phyloP scores from a whole-genome alignment of 2,888 invertebrate genomes.

The Helobdella robusta region DNA sequence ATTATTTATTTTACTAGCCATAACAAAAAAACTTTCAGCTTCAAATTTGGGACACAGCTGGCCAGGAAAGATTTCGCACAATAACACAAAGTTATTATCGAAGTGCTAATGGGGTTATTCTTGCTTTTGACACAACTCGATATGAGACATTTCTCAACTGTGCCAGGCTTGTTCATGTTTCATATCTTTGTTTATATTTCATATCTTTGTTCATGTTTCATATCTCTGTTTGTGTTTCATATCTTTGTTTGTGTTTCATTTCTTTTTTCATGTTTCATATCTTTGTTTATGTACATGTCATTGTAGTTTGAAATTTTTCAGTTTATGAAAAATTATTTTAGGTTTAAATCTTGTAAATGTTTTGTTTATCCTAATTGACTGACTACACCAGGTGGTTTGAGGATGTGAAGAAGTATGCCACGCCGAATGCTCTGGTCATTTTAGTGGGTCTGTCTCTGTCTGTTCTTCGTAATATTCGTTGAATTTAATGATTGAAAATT shows the following conservation, averaged over 20 bases:
- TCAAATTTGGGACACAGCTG: constrained; percentile 95
- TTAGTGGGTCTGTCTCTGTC: constrained; percentile 62
- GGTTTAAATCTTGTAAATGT: not conserved
- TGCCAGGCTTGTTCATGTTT: constrained; percentile 56
- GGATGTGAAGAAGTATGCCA: constrained; percentile 85
- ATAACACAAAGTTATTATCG: constrained; percentile 95
- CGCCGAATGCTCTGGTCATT: constrained; percentile 77
- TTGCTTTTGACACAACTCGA: constrained; percentile 93
- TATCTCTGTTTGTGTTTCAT: not conserved
- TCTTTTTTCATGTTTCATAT: not conserved
- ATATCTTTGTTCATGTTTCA: not conserved
- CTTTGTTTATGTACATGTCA: not conserved
- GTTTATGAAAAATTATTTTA: not conserved
- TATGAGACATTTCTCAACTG: constrained; percentile 74
- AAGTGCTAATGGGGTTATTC: constrained; percentile 89
- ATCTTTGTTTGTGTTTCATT: not conserved
- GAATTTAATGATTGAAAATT: not conserved
- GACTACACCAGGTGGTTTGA: constrained; percentile 70
- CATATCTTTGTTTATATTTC: too few species aligned
- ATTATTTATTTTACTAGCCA: too few species aligned
- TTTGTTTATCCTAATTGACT: not conserved
- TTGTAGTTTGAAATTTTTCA: not conserved
- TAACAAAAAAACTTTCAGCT: too few species aligned
- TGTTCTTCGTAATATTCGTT: not conserved
- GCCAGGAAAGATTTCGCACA: constrained; percentile 88